phyloP scores from a whole-genome alignment of 2,113 vertebrate species.

The Lanius collurio region DNA sequence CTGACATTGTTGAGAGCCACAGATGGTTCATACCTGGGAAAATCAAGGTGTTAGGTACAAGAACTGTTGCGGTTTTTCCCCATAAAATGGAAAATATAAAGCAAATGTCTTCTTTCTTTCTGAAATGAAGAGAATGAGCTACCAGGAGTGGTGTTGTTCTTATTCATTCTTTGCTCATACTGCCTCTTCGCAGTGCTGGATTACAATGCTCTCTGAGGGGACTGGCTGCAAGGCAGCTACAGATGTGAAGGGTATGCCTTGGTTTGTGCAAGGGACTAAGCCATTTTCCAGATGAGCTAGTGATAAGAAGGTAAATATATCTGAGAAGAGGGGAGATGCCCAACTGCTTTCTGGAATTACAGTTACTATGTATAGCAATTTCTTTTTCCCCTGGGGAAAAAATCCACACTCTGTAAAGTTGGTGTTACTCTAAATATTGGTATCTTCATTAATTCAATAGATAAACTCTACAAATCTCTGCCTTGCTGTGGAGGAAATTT shows the following conservation, averaged over 20 bases:
- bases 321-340: not conserved
- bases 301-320: not conserved
- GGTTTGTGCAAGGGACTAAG: not conserved
- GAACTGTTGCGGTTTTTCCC: not conserved
- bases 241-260: not conserved
- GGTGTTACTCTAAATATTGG: not conserved
- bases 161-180: not conserved
- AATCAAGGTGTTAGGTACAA: not conserved
- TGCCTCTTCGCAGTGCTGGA: not conserved
- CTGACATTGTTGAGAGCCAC: not conserved
- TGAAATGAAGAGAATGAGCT: not conserved
- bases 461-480: not conserved
- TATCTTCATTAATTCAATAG: not conserved
- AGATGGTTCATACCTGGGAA: not conserved
- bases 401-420: not conserved
- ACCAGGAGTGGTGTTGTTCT: not conserved
- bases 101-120: not conserved
- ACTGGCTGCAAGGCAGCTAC: not conserved
- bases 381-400: not conserved
- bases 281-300: not conserved
- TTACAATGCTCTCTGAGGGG: not conserved
- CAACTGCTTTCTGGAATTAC: not conserved
- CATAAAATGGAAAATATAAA: not conserved
- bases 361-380: not conserved
- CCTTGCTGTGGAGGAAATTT: not conserved